Base-by-base conservation (phyloP, 2,888 invertebrate species). In the Vesta saturnalis region DNA sequence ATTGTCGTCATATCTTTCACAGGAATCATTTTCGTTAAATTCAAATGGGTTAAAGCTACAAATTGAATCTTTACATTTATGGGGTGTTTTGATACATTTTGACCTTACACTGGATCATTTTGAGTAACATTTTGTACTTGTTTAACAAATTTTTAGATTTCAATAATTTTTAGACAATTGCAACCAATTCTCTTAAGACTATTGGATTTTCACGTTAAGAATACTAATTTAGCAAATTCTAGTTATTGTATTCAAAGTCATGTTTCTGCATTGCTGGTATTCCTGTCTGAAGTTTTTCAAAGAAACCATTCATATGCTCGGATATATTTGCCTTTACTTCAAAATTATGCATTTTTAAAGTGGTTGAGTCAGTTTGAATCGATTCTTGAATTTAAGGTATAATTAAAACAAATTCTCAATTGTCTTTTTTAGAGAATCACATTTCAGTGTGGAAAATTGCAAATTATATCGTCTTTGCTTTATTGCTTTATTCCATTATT, bases 21-120 rank as follows among this genome's bases (percentile, higher is more conserved):
- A 84, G 73, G 87, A 88, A 67, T 82, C 81, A 43, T 80, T 81
- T 70, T 85, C 86, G 0, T 83, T 85, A 67, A 86, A 87, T 61
- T 84, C 85, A 10, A 86, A 86, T 77, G 87, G 88, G 1, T 77
- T 89, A 55, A 85, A 84, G 71, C 80, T 91, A 67, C 92, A 92
- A 82, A 89, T 88, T 21, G 92, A 92, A 84, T 85, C 87, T 47
- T 86, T 89, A 69, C 86, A 88, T 78, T 83, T 89, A 39, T 86
- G 89, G 81, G 85, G 87, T 23, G 85, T 88, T 66, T 82, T 90
- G 19, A 72, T 90, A 4, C 83, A 85, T 73, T 89, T 88, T 78
- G 85, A 85, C 22, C 77, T 89, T 43, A 85, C 85, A 0, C 74
- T 84, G 43, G 85, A 88, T 49, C 80, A 85, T 71, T 84, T 87